Conservation (phyloP, 2,888 invertebrate genomes). For the Apamea epomidion region DNA sequence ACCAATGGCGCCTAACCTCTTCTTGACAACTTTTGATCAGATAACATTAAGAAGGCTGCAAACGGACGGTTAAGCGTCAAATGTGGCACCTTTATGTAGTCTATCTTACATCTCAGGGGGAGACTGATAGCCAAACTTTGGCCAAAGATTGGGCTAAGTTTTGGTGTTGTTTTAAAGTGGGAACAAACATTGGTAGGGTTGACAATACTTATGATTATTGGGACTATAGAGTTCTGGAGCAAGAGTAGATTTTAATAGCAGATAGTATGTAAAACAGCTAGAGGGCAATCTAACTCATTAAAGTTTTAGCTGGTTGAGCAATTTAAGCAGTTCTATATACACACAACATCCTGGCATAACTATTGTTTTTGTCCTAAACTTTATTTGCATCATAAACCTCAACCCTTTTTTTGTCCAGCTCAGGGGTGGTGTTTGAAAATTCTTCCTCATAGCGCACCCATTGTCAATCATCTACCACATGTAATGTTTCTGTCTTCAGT, state of each 20-base stretch:
- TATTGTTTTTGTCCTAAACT: background rate
- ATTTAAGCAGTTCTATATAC: background rate
- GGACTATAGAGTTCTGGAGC: background rate
- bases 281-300: conserved; percentile 21
- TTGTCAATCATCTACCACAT: background rate
- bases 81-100: conserved; percentile 72
- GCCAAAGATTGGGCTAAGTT: conserved; percentile 42
- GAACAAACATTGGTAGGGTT: conserved; percentile 53
- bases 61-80: conserved; percentile 77
- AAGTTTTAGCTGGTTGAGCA: background rate
- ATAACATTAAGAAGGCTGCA: conserved; percentile 78
- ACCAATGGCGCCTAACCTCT: conserved; percentile 66
- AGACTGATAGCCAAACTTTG: conserved; percentile 57
- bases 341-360: background rate
- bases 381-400: background rate
- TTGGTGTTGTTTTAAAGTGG: conserved; percentile 52
- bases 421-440: background rate
- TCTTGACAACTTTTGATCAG: conserved; percentile 86
- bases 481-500: background rate
- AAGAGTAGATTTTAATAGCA: conserved; percentile 27
- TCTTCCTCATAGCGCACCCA: no score
- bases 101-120: conserved; percentile 70
- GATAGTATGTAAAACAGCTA: conserved; percentile 27
- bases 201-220: conserved; percentile 29
- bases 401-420: background rate